A percentile compares a stretch with the other conserved stretches of the same genome.
phyloP scores from a whole-genome alignment of 37 sponge, comb jelly and placozoan genomes.

The Chondrilla cf. caribensis region DNA sequence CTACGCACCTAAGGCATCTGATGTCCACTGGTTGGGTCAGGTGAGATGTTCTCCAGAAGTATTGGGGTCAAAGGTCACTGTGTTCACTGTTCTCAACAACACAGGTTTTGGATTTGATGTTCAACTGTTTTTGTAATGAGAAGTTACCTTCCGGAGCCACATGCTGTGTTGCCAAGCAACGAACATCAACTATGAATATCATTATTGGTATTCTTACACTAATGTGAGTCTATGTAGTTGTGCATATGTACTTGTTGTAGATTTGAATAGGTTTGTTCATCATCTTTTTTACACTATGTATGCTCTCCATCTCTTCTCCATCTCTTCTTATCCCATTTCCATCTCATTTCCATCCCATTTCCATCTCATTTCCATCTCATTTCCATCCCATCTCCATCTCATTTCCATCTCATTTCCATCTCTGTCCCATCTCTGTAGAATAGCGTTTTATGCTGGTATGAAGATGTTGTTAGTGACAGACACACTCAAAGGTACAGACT shows the following conservation, averaged over 20 bases:
- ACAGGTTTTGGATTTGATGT: background rate
- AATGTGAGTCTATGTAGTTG: slow-evolving; percentile 1
- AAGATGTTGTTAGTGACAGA: slow-evolving; percentile 6
- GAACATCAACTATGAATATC: background rate
- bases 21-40: too few relatives aligned
- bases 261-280: background rate
- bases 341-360: too few relatives aligned
- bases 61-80: too few relatives aligned
- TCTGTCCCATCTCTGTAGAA: background rate
- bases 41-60: too few relatives aligned
- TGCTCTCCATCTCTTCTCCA: too few relatives aligned
- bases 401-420: background rate
- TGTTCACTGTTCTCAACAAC: too few relatives aligned
- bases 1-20: too few relatives aligned
- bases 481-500: slow-evolving; percentile 1
- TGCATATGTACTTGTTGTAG: background rate
- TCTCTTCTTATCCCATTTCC: too few relatives aligned
- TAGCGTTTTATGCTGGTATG: slow-evolving; percentile 3
- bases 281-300: background rate
- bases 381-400: too few relatives aligned
- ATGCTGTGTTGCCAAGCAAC: slow-evolving; percentile 3
- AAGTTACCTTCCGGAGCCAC: background rate
- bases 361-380: too few relatives aligned
- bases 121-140: slow-evolving; percentile 14
- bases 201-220: background rate